Conservation (phyloP, 2,113 vertebrate species). For the Alligator sinensis region DNA sequence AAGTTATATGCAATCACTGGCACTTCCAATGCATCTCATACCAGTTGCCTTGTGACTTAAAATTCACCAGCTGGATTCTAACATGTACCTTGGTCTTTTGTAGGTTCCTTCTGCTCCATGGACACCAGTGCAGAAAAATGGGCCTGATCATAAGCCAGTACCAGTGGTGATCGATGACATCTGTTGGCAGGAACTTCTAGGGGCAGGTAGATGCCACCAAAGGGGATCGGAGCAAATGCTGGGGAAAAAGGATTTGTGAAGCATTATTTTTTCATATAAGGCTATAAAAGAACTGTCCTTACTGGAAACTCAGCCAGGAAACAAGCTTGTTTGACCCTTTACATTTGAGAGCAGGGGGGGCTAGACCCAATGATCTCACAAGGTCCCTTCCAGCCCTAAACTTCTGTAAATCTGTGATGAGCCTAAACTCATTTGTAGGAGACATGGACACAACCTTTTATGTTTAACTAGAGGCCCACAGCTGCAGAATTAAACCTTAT, state of each 20-base stretch:
- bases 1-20: background rate
- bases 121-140: conserved; percentile 98
- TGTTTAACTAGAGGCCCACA: background rate
- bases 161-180: conserved; percentile 93
- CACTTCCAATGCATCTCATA: background rate
- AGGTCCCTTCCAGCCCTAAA: no score
- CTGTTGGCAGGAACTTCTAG: conserved; percentile 92
- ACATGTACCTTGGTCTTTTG: conserved; percentile 91
- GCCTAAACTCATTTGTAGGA: no score
- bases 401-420: no score
- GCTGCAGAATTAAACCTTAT: background rate
- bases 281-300: background rate
- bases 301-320: background rate
- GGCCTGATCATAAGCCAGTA: conserved; percentile 95
- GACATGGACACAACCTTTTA: background rate
- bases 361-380: no score
- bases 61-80: background rate
- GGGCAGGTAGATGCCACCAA: conserved; percentile 96
- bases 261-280: background rate
- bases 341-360: background rate
- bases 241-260: rapidly evolving
- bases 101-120: conserved; percentile 94
- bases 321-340: background rate
- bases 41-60: background rate
- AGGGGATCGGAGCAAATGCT: conserved; percentile 98